These are phyloP conservation scores for Hippocampus comes DNA, from an alignment of 2,113 vertebrate genomes.

Conservation along the genomic window DNA sequence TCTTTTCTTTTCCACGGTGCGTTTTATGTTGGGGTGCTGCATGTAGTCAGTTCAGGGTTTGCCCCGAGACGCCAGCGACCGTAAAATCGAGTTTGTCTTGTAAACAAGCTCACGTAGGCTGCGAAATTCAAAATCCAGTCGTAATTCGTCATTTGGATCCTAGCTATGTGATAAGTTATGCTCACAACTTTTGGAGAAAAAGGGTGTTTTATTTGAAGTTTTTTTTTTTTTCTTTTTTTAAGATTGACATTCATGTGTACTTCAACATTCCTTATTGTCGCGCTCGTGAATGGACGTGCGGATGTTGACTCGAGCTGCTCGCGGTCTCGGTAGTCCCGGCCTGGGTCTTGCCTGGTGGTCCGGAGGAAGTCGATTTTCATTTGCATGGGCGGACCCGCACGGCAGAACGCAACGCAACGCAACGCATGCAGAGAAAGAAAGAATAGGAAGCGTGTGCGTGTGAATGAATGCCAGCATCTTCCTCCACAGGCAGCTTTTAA, in stretches of 20 bases:
- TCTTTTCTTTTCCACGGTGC: conserved; percentile 7
- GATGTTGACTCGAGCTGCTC: not conserved
- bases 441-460: not conserved
- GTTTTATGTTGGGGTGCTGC: conserved; percentile 27
- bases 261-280: not conserved
- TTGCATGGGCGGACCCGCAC: not conserved
- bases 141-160: not conserved
- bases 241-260: not conserved
- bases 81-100: not conserved
- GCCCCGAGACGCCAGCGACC: conserved; percentile 14
- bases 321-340: no score
- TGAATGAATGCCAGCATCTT: conserved; percentile 69
- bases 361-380: not conserved
- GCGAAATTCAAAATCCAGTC: not conserved
- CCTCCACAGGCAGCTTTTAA: conserved; percentile 70
- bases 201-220: not conserved
- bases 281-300: not conserved
- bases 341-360: not conserved
- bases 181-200: not conserved
- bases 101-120: not conserved
- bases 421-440: conserved; percentile 14
- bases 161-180: not conserved
- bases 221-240: not conserved
- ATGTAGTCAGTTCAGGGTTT: conserved; percentile 38
- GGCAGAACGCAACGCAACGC: not conserved